Evolutionary conservation across 1,140 invertebrate species (phyloP), one percentile per base, ranked within the genome.

Genomic region (Drosophila kepulauana): DNA sequence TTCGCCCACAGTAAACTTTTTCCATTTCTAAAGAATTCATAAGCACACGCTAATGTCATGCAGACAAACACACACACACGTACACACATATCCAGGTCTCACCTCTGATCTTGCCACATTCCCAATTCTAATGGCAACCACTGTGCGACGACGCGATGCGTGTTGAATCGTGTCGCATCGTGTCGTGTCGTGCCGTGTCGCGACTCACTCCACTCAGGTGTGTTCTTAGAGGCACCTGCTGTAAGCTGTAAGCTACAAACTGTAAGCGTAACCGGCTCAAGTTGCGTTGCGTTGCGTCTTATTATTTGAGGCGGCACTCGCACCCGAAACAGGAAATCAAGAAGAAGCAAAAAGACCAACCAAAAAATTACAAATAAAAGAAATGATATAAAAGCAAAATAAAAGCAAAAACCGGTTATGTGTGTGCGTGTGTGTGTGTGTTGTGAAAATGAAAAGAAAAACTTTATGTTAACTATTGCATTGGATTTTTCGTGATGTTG

Each of bases 391-490:
- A 61, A 51, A 74, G 30, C 48, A 46, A 51, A 49, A 58, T 16
- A 46, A 49, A 48, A 28, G 25, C 16, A 16, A 25, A 69, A 87
- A 87, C 82, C 82, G 82, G 82, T 87, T 87, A 5, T 10, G 35
- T 38, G 30, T 33, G 20, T 25, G 20, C 3, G 20, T 25, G 20
- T 4, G 20, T 25, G 20, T 4, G 20, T 25, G 20, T 25, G 3
- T 70, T 56, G 61, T 88, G 77, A 81, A 87, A 88, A 80, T 71
- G 84, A 88, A 87, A 25, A 80, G 84, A 87, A 87, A 87, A 88
- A 70, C 57, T 77, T 79, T 57, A 65, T 45, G 41, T 45, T 57
- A 45, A 58, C 56, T 64, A 41, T 67, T 48, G 20, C 52, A 54
- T n/a, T 43, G 41, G 41, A 1, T 2, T 67, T 57, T 59, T 75